phyloP scores from a whole-genome alignment of 2,797 vertebrate genomes.

The Aeoliscus strigatus region DNA sequence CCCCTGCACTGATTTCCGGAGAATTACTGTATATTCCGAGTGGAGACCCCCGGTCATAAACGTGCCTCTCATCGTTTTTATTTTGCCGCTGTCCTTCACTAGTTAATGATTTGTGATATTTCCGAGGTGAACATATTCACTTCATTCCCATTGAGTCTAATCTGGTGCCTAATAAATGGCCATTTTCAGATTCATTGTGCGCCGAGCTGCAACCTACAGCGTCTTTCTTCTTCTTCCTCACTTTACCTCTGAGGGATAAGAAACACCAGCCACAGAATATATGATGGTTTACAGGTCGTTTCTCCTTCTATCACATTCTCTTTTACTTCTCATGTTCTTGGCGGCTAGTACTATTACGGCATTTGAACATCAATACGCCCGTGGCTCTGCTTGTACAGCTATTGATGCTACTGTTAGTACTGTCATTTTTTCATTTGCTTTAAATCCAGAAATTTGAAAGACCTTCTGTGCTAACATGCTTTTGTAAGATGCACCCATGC shows the following conservation, averaged over 20 bases:
- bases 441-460: no score
- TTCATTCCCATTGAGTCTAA: slow-evolving; percentile 12
- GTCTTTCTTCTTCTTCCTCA: slow-evolving; percentile 6
- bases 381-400: no score
- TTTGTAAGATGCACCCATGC: no score
- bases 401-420: no score
- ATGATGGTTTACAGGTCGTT: slow-evolving; percentile 6
- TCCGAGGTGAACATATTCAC: not conserved
- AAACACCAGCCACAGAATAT: not conserved
- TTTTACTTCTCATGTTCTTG: no score
- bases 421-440: no score
- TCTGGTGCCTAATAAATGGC: slow-evolving; percentile 26
- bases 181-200: slow-evolving; percentile 37
- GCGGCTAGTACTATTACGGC: no score
- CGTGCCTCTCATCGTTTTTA: slow-evolving; percentile 3
- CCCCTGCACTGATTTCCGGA: slow-evolving; percentile 29
- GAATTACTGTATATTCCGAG: slow-evolving; percentile 22
- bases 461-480: no score
- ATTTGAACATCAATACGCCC: no score
- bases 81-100: slow-evolving; percentile 13
- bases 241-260: slow-evolving; percentile 1
- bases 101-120: slow-evolving; percentile 8
- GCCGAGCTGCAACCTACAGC: slow-evolving; percentile 10
- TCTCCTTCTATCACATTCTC: slow-evolving; percentile 21
- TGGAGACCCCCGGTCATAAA: slow-evolving; percentile 16